phyloP scores from a whole-genome alignment of 2,113 vertebrate species.

The Pedionomus torquatus region DNA sequence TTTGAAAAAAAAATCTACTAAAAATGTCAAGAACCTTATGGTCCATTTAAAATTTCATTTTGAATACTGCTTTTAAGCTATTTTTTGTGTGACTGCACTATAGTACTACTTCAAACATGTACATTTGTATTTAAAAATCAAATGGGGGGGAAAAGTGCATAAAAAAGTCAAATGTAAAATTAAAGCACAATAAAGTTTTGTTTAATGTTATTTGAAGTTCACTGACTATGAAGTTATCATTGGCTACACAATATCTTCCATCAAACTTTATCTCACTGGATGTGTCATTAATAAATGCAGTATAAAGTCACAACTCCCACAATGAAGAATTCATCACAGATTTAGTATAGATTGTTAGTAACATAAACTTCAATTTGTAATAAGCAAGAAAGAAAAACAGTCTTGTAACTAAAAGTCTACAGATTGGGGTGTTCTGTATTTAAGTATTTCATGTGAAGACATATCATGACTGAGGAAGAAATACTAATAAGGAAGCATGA shows the following conservation, averaged over 20 bases:
- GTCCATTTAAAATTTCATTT: slow-evolving; percentile 30
- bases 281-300: neutral
- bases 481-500: neutral
- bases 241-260: neutral
- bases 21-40: neutral
- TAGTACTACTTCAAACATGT: neutral
- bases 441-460: neutral
- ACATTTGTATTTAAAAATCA: slow-evolving; percentile 17
- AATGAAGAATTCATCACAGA: neutral
- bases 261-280: neutral
- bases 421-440: neutral
- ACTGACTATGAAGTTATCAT: neutral
- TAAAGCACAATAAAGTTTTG: neutral
- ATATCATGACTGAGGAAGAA: neutral
- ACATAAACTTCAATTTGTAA: neutral
- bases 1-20: neutral
- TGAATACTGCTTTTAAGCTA: neutral
- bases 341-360: neutral
- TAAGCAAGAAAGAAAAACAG: neutral
- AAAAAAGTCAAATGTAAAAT: slow-evolving; percentile 3
- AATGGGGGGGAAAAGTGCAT: neutral
- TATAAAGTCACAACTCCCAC: neutral
- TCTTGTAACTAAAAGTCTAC: neutral
- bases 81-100: neutral
- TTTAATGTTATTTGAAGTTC: neutral